A percentile compares a stretch with the other conserved stretches of the same genome.
These are phyloP conservation scores for Drosophila suzukii DNA, from an alignment of 1,140 invertebrate species.

Conservation along the genomic window DNA sequence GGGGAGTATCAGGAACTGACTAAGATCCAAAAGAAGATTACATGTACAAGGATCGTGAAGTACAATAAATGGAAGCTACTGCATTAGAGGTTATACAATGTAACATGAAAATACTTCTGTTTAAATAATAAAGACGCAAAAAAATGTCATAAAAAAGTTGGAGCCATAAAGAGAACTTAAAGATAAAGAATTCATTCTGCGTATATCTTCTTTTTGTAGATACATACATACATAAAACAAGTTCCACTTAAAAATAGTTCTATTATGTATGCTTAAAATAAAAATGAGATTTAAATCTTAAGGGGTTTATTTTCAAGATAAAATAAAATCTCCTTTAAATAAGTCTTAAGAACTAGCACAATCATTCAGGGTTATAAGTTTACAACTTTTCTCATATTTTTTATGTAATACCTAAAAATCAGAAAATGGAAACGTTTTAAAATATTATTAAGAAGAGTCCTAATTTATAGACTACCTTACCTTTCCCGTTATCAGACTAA, in stretches of 20 bases:
- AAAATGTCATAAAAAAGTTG: slow-evolving; percentile 1
- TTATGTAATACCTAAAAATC: no score
- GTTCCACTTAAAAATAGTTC: background rate
- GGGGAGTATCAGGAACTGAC: slow-evolving; percentile 1
- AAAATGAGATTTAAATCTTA: background rate
- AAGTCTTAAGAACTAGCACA: background rate
- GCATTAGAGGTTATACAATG: background rate
- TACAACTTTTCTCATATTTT: no score
- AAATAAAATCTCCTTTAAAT: background rate
- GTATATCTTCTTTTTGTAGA: background rate
- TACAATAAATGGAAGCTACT: background rate
- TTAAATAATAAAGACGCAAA: background rate
- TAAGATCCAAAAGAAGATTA: background rate
- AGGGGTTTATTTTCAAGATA: background rate
- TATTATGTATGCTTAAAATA: background rate
- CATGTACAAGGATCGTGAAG: rapidly evolving
- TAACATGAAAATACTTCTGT: background rate
- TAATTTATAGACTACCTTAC: background rate
- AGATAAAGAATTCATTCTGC: slow-evolving; percentile 1
- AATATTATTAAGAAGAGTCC: no score
- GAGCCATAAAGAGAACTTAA: background rate
- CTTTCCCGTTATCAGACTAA: slow-evolving; percentile 20
- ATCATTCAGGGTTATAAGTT: no score
- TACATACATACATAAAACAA: background rate
- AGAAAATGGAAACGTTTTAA: no score